Evolutionary conservation across 2,113 vertebrate genomes (phyloP).

Genomic region (Bujurquina vittata): DNA sequence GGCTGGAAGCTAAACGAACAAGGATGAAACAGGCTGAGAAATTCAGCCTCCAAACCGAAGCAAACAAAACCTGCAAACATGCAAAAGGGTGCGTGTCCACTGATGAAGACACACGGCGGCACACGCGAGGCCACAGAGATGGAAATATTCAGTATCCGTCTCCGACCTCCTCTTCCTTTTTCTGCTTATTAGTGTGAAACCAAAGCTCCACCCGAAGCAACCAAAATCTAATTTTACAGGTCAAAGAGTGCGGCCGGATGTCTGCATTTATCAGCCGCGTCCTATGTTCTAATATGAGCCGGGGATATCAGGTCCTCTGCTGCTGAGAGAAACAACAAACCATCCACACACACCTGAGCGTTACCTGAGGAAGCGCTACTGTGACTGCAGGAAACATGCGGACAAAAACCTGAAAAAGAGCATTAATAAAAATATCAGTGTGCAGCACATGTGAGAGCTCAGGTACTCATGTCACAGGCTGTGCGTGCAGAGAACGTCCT

Average conservation of each 20-base stretch:
- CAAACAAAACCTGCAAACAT: not conserved
- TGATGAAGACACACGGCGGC: not conserved
- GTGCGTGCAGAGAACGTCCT: not conserved
- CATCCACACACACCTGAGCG: not conserved
- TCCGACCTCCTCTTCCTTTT: slow-evolving; percentile 16
- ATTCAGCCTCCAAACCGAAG: not conserved
- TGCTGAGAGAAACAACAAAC: not conserved
- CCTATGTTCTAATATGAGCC: not conserved
- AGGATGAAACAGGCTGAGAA: not conserved
- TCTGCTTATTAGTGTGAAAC: slow-evolving; percentile 38
- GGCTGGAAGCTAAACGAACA: not conserved
- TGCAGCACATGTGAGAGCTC: not conserved
- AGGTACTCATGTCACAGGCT: not conserved
- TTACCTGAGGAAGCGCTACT: not conserved
- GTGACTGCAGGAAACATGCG: no score
- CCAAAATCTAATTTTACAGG: slow-evolving; percentile 34
- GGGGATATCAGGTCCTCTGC: not conserved
- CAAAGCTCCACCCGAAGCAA: slow-evolving; percentile 15
- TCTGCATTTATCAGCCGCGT: not conserved
- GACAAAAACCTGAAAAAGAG: no score
- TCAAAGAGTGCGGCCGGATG: slow-evolving; percentile 15
- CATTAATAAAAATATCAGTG: no score
- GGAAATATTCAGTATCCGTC: not conserved
- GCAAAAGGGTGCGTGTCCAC: not conserved
- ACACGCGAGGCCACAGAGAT: not conserved